Conservation (phyloP, 1,140 invertebrate species). For the Mycetomoellerius zeteki region DNA sequence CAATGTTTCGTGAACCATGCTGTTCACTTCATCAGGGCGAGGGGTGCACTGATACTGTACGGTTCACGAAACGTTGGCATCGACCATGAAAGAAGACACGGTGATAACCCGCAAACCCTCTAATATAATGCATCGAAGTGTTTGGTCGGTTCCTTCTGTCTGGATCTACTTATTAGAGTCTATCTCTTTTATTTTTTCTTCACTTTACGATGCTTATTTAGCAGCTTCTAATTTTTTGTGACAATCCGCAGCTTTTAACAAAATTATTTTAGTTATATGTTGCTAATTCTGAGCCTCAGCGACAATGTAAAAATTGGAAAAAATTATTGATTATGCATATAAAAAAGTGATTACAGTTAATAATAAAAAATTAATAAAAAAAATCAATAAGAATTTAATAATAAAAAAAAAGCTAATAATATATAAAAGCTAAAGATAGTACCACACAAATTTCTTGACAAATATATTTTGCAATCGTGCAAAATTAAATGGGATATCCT, state of each 20-base stretch:
- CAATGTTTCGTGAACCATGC: no score
- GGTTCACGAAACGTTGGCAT: no score
- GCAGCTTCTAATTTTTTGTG: neutral
- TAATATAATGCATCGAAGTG: no score
- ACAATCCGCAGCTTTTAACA: neutral
- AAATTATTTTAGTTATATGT: neutral
- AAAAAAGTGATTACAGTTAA: neutral
- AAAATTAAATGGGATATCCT: neutral
- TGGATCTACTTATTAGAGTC: neutral
- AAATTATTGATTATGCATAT: neutral
- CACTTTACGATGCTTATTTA: neutral
- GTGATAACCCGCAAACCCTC: no score
- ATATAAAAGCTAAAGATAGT: neutral
- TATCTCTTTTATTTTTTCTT: conserved; percentile 17
- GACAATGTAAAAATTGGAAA: neutral
- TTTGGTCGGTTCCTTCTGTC: neutral
- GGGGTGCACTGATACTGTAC: no score
- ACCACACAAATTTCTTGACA: neutral
- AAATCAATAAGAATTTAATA: no score
- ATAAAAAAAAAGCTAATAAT: neutral
- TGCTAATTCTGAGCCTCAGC: neutral
- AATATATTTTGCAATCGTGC: neutral
- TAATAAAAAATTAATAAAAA: no score
- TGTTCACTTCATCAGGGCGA: no score
- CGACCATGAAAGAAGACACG: no score